A percentile compares a stretch with the other conserved stretches of the same genome.
Conservation (phyloP, 2,888 invertebrate genomes). For the Parasteatoda lunata region DNA sequence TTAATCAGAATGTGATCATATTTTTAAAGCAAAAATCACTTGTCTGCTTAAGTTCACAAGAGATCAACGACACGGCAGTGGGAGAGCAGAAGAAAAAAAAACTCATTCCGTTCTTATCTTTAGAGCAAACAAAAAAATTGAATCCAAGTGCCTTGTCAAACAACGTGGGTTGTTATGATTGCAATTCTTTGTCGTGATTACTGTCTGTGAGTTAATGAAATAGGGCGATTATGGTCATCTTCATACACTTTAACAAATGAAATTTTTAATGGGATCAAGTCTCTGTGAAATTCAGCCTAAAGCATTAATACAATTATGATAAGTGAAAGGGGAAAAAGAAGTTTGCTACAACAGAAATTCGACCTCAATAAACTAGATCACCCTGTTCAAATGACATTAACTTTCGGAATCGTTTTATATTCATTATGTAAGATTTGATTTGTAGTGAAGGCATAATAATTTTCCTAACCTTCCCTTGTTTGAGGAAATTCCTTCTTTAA, state of each 20-base stretch:
- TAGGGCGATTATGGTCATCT: background rate
- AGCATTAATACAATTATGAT: conserved; percentile 22
- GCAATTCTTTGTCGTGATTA: background rate
- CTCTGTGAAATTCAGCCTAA: background rate
- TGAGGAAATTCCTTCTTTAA: conserved; percentile 1
- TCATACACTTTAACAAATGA: background rate
- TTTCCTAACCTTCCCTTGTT: background rate
- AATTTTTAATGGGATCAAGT: background rate
- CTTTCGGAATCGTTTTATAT: conserved; percentile 26
- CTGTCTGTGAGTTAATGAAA: background rate
- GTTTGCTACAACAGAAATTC: background rate
- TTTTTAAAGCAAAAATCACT: background rate
- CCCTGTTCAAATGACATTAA: background rate
- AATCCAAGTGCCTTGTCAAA: background rate
- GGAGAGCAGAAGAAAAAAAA: background rate
- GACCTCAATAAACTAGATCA: conserved; percentile 35
- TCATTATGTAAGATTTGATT: conserved; percentile 23
- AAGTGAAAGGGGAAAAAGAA: conserved; percentile 33
- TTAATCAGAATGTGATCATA: background rate
- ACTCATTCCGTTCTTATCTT: background rate
- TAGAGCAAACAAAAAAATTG: background rate
- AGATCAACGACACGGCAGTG: background rate
- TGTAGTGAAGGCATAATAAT: background rate
- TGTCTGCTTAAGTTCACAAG: background rate
- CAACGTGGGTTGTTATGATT: background rate